Percentiles rank a stretch among this genome's conserved stretches.
phyloP scores from a whole-genome alignment of 2,113 vertebrate genomes.

The Heptranchias perlo region DNA sequence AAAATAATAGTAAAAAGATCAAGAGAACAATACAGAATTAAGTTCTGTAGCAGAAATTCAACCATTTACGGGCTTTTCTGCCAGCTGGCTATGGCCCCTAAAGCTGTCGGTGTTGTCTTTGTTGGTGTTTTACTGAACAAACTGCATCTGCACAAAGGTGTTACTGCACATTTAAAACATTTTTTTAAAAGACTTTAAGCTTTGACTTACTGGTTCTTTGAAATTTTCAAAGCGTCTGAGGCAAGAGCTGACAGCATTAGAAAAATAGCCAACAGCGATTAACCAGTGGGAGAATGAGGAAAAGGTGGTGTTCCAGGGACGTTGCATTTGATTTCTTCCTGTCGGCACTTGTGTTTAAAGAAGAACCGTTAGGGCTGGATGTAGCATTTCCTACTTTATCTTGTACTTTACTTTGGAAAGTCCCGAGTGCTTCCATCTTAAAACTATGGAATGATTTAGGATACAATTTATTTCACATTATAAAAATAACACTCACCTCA shows the following conservation, averaged over 20 bases:
- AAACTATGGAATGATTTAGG: neutral
- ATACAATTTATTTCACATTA: neutral
- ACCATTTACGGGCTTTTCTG: neutral
- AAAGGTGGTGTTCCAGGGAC: neutral
- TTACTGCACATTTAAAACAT: neutral
- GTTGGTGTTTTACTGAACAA: neutral
- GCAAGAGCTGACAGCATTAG: neutral
- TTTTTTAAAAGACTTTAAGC: neutral
- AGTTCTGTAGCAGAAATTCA: neutral
- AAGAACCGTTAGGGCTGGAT: neutral
- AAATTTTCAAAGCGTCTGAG: neutral
- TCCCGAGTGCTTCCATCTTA: neutral
- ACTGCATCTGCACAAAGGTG: neutral
- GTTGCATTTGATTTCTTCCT: neutral
- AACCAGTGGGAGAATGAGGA: neutral
- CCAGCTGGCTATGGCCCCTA: neutral
- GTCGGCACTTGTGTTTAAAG: neutral
- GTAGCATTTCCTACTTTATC: neutral
- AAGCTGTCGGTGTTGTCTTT: neutral
- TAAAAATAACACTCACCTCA: neutral
- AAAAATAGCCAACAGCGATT: neutral
- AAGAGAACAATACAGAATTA: neutral
- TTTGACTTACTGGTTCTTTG: neutral
- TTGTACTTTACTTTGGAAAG: neutral
- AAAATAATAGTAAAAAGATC: neutral